Evolutionary conservation across 2,888 invertebrate species (phyloP).

Genomic region (Plebejus melissa): DNA sequence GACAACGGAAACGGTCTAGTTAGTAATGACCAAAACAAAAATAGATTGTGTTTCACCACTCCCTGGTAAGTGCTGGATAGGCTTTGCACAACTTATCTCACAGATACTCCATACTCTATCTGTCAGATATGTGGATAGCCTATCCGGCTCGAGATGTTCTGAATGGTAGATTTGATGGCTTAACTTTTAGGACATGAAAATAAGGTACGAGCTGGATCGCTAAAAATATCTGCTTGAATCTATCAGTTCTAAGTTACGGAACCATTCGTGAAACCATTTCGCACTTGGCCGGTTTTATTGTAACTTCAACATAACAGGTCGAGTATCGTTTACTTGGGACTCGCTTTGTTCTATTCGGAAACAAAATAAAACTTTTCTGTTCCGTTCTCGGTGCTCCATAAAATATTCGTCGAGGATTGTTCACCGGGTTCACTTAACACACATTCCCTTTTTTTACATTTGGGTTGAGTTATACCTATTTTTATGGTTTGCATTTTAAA

Average conservation of each 20-base stretch:
- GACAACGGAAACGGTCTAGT: slow-evolving; percentile 42
- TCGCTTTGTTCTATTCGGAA: neutral
- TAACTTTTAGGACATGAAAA: too few relatives aligned
- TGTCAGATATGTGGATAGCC: too few relatives aligned
- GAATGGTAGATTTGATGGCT: too few relatives aligned
- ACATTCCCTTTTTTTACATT: neutral
- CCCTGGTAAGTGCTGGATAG: too few relatives aligned
- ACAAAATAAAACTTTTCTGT: slow-evolving; percentile 10
- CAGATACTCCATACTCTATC: too few relatives aligned
- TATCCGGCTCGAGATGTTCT: too few relatives aligned
- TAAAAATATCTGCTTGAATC: too few relatives aligned
- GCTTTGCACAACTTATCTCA: too few relatives aligned
- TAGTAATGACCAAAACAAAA: neutral
- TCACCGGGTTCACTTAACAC: slow-evolving; percentile 21
- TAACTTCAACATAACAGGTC: slow-evolving; percentile 11
- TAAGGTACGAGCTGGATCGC: too few relatives aligned
- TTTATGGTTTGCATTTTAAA: neutral
- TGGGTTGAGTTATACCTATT: neutral
- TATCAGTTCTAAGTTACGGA: too few relatives aligned
- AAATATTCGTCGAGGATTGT: slow-evolving; percentile 8
- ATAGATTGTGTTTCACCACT: too few relatives aligned
- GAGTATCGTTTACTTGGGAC: neutral
- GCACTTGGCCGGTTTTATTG: neutral
- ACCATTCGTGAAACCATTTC: neutral
- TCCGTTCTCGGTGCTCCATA: neutral